phyloP scores from a whole-genome alignment of 2,888 invertebrate genomes.

The Acleris cristana region DNA sequence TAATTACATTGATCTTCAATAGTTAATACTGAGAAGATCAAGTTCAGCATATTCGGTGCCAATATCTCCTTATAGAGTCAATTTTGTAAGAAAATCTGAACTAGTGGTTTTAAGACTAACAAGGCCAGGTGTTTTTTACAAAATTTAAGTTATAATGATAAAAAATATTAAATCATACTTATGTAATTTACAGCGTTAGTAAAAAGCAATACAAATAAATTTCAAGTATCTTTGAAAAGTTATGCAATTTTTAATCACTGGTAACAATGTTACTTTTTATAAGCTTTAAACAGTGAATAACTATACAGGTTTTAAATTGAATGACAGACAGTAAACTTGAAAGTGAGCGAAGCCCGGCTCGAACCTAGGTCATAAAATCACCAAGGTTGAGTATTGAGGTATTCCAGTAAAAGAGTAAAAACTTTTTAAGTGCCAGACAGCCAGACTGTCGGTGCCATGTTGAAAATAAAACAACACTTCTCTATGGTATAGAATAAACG shows the following conservation, averaged over 20 bases:
- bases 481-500: conserved; percentile 44
- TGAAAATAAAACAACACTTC: conserved; percentile 47
- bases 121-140: too few relatives aligned
- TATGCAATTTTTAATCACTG: neutral
- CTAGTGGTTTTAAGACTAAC: too few relatives aligned
- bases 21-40: conserved; percentile 8
- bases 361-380: conserved; percentile 40
- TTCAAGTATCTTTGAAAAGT: too few relatives aligned
- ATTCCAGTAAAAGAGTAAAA: conserved; percentile 44
- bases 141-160: too few relatives aligned
- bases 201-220: too few relatives aligned
- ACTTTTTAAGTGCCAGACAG: conserved; percentile 46
- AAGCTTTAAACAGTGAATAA: neutral
- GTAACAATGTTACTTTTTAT: neutral
- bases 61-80: too few relatives aligned
- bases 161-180: too few relatives aligned
- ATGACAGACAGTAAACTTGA: conserved; percentile 26
- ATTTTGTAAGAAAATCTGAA: too few relatives aligned
- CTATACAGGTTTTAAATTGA: conserved; percentile 29
- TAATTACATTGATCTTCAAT: conserved; percentile 14
- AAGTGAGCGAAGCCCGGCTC: conserved; percentile 32
- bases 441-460: conserved; percentile 43
- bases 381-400: conserved; percentile 40
- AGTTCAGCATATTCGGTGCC: neutral
- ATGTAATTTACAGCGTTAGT: too few relatives aligned